A percentile compares a stretch with the other conserved stretches of the same genome.
These are phyloP conservation scores for Syngnathus rostellatus DNA, from an alignment of 2,797 vertebrate genomes.

Conservation along the genomic window DNA sequence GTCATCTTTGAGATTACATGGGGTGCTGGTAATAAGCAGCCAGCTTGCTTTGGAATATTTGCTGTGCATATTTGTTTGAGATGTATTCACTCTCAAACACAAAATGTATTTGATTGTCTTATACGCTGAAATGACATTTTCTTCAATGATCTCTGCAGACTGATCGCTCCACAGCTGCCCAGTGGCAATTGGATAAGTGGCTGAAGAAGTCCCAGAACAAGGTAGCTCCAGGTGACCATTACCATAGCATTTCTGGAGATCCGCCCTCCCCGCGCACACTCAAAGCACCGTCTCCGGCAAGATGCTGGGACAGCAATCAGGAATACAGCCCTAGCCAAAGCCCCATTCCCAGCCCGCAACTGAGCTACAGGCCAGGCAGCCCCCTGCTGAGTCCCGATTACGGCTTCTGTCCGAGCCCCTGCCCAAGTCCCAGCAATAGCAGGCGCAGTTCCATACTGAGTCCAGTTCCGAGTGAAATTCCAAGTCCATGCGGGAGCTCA, in stretches of 20 bases:
- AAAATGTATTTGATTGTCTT: background rate
- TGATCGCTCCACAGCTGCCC: constrained; percentile 75
- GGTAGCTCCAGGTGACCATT: constrained; percentile 65
- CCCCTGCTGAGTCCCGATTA: constrained; percentile 61
- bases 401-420: constrained; percentile 63
- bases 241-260: constrained; percentile 30
- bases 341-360: constrained; percentile 69
- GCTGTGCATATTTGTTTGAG: background rate
- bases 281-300: constrained; percentile 63
- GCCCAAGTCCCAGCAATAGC: constrained; percentile 59
- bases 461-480: constrained; percentile 47
- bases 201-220: constrained; percentile 83
- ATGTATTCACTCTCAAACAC: background rate
- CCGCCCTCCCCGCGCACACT: constrained; percentile 42
- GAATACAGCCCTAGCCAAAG: constrained; percentile 66
- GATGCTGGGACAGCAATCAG: constrained; percentile 68
- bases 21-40: background rate
- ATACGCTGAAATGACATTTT: constrained; percentile 7
- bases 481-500: constrained; percentile 54
- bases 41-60: background rate
- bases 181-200: constrained; percentile 98
- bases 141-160: constrained; percentile 56
- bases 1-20: background rate
- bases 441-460: constrained; percentile 40
- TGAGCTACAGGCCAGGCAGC: constrained; percentile 63